Evolutionary conservation across 2,797 vertebrate species (phyloP), one percentile per base, ranked within the genome.

Genomic region (Eutrigla gurnardus): DNA sequence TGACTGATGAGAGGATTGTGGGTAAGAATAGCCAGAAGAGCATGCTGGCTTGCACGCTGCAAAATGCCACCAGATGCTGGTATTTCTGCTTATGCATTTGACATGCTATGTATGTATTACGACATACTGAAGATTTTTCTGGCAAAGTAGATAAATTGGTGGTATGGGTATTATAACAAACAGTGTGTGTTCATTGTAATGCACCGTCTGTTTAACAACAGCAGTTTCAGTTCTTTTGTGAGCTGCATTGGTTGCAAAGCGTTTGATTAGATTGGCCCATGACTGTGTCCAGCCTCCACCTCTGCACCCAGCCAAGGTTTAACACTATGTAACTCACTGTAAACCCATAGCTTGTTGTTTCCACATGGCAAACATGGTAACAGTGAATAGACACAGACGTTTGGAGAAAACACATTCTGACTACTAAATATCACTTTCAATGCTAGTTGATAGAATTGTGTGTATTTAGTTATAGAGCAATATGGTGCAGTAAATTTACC

Each of bases 391-490:
- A 59, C 37, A 40, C 36, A 40, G 13, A 35, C 4, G 18, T 15
- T 4, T 37, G 32, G n/a, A 49, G 43, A 40, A 77, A 71, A 46
- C 32, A 3, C 1, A 18, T 65, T 71, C 14, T 59, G 43, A 32
- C 36, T 9, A 1, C 32, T 33, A 3, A 33, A 52, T 52, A 6
- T 6, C 2, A 12, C 2, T 12, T 5, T 52, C 10, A 52, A 52
- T 32, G 11, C 5, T 53, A 53, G 25, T 32, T 13, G 2, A 52
- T 52, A 52, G 18, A 52, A 52, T 52, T 11, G 11, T 32, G 50
- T 52, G 25, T 10, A 6, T 52, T 42, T 50, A n/a, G n/a, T 3
- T 33, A 13, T 9, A 43, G 13, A 60, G 8, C 3, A 45, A 50
- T 7, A 7, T 8, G 7, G 3, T 32, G n/a, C 40, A 53, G 33